Evolutionary conservation across 2,113 vertebrate genomes (phyloP).

Genomic region (Apodemus sylvaticus): DNA sequence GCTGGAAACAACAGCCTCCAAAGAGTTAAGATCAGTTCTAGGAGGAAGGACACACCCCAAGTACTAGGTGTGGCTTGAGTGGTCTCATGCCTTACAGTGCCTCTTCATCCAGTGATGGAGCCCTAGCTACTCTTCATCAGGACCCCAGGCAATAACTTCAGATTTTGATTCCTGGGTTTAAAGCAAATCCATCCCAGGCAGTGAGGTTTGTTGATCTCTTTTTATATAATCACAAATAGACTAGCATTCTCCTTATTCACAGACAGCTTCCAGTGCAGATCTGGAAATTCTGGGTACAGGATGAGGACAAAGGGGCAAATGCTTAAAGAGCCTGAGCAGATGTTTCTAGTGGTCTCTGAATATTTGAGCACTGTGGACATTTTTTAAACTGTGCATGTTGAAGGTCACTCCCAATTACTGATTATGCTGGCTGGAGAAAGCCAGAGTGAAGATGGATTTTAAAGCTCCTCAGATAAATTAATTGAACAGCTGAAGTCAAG

Average conservation of each 20-base stretch:
- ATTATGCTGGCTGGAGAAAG: neutral
- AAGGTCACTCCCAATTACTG: neutral
- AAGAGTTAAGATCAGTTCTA: neutral
- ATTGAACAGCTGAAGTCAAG: neutral
- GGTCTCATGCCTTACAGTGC: neutral
- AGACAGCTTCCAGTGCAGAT: neutral
- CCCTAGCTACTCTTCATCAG: neutral
- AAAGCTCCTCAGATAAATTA: neutral
- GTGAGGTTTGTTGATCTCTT: neutral
- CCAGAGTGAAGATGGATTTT: neutral
- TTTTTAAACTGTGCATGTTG: neutral
- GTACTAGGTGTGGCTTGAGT: neutral
- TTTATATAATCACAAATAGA: neutral
- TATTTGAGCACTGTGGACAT: neutral
- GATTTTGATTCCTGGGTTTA: slow-evolving; percentile 35
- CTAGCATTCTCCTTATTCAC: neutral
- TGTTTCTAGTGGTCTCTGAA: neutral
- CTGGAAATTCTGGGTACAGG: neutral
- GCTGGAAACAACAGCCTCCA: neutral
- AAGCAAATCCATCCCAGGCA: neutral
- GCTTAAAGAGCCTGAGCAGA: neutral
- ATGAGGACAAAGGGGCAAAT: neutral
- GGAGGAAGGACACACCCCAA: neutral
- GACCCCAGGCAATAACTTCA: neutral
- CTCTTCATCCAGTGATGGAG: neutral